Conservation (phyloP, 2,888 invertebrate species). For the Eumerus sabulonum region DNA sequence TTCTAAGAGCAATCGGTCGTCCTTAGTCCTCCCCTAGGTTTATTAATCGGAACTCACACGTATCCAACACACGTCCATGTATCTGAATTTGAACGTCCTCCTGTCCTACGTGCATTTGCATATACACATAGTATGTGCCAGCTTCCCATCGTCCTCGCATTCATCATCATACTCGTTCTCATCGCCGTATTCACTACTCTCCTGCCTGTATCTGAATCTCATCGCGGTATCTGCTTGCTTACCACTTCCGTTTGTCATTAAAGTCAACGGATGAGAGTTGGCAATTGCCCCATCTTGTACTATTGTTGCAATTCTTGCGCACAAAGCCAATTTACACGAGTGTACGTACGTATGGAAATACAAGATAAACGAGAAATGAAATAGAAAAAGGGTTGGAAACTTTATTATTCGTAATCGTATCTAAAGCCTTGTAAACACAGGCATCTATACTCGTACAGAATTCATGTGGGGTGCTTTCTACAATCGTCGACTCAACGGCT, state of each 20-base stretch:
- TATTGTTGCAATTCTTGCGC: conserved; percentile 52
- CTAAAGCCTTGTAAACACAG: conserved; percentile 1
- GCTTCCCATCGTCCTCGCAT: conserved; percentile 31
- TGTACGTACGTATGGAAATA: not conserved
- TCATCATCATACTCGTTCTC: conserved; percentile 24
- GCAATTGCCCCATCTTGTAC: conserved; percentile 53
- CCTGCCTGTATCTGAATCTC: conserved; percentile 26
- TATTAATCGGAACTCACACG: conserved; percentile 42
- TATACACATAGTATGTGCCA: conserved; percentile 14
- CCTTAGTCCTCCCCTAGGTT: conserved; percentile 51
- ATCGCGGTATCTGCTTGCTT: conserved; percentile 56
- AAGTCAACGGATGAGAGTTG: conserved; percentile 61
- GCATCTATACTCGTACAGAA: not conserved
- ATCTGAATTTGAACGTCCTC: too few relatives aligned
- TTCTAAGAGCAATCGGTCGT: conserved; percentile 49
- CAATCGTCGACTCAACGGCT: conserved; percentile 18
- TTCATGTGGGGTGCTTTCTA: conserved; percentile 23
- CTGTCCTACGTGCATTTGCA: not conserved
- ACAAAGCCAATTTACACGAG: conserved; percentile 45
- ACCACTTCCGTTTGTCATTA: conserved; percentile 60
- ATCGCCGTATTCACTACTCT: conserved; percentile 12
- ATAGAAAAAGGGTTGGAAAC: conserved; percentile 50
- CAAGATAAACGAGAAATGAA: too few relatives aligned
- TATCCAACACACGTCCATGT: conserved; percentile 24
- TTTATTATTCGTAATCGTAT: conserved; percentile 15